A percentile compares a stretch with the other conserved stretches of the same genome.
phyloP scores from a whole-genome alignment of 2,888 invertebrate genomes.

The Mesorhabditis spiculigera region DNA sequence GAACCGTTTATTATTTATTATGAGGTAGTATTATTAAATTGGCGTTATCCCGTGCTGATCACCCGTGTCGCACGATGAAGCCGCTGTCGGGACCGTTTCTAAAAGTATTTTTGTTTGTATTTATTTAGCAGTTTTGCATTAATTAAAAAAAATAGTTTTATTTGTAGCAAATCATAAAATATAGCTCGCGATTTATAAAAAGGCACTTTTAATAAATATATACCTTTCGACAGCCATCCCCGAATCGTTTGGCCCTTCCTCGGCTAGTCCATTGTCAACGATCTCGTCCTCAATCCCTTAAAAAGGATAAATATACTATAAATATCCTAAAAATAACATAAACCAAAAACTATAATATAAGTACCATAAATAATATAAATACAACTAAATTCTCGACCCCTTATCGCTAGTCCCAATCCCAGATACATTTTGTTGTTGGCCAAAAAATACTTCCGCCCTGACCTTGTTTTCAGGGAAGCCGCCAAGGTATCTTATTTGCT shows the following conservation, averaged over 20 bases:
- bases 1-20: no score
- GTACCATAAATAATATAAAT: no score
- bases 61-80: slow-evolving; percentile 1
- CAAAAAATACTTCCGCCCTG: no score
- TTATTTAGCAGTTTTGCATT: neutral
- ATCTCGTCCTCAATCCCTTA: slow-evolving; percentile 37
- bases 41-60: neutral
- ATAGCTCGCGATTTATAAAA: no score
- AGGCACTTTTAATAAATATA: neutral
- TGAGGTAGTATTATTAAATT: neutral
- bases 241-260: slow-evolving; percentile 7
- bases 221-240: slow-evolving; percentile 11
- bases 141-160: neutral
- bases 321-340: no score
- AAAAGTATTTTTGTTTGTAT: neutral
- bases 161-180: neutral
- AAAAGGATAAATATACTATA: neutral
- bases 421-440: no score
- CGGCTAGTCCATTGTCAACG: slow-evolving; percentile 18
- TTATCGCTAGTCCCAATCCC: no score
- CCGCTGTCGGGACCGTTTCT: neutral
- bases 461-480: neutral
- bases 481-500: neutral
- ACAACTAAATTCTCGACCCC: no score
- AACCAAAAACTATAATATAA: no score